phyloP scores from a whole-genome alignment of 1,140 invertebrate species.

The Pogonomyrmex californicus region DNA sequence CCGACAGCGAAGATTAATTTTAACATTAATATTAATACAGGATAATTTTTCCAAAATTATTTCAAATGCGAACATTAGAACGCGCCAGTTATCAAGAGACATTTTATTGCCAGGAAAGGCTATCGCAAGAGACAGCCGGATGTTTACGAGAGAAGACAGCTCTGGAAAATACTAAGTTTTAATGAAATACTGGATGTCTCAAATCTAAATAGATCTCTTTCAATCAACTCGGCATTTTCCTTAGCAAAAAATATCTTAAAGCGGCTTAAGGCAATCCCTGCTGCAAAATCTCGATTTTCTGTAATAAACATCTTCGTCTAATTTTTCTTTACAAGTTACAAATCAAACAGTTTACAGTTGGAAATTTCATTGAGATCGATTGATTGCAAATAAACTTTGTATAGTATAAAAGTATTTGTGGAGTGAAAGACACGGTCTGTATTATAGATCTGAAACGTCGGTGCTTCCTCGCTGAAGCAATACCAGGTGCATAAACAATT shows the following conservation, averaged over 20 bases:
- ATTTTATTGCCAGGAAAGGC: conserved; percentile 67
- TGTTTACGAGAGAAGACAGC: conserved; percentile 75
- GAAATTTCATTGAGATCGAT: neutral
- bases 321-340: neutral
- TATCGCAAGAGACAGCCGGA: conserved; percentile 76
- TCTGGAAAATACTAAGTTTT: conserved; percentile 46
- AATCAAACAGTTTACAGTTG: neutral
- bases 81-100: conserved; percentile 64
- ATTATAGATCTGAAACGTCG: neutral
- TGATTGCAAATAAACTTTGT: neutral
- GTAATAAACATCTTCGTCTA: neutral
- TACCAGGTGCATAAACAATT: neutral
- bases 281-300: neutral
- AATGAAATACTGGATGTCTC: neutral
- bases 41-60: conserved; percentile 45
- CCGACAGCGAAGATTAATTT: neutral
- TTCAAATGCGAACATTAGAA: conserved; percentile 50
- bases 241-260: neutral
- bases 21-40: conserved; percentile 11
- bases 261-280: neutral
- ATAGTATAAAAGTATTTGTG: conserved; percentile 1
- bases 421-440: neutral
- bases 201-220: conserved; percentile 19
- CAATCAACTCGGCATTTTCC: too few species aligned
- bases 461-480: neutral